Base-by-base conservation (phyloP, 2,888 invertebrate species). In the Macrosoma leucophasiata region DNA sequence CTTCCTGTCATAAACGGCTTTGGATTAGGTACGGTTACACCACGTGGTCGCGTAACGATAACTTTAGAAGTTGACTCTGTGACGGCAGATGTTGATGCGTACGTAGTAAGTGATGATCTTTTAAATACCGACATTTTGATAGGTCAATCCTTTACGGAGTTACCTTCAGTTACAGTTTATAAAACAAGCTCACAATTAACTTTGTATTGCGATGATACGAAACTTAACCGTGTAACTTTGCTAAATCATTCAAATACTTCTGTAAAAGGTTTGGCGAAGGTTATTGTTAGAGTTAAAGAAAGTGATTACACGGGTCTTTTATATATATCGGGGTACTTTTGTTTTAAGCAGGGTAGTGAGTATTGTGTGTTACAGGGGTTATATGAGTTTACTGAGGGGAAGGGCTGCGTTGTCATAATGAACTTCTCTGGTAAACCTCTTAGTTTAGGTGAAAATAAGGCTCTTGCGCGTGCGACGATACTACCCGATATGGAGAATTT, bases 71-170 rank as follows among this genome's bases (percentile, higher is more conserved):
- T 38, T 20, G 38, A 41, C 22, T 28, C 21, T 3, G 27, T 38
- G 8, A 19, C 23, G 15, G 27, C 33, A 1, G 24, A 35, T 21
- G 21, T 36, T 9, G 34, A 33, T 4, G 33, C 31, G 1, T 38
- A 22, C 13, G 18, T 38, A 9, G 38, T 41, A 1, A 6, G 27
- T 11, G 35, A 38, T 18, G 5, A 35, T 10, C 31, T 27, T 18
- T 8, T 41, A 3, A 25, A n/a, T 11, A 21, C 33, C 2, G 36
- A 35, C n/a, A 17, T 43, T 9, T 9, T 43, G 1, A 29, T 43
- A 9, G 43, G 43, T 2, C 39, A 43, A 13, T 24, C 29, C n/a
- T 12, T 43, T 8, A 43, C 39, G 1, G 43, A 43, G n/a, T 20
- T 32, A 18, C 23, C 40, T 2, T 10, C 28, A 10, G 21, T 39